Percentiles rank a stretch among this genome's conserved stretches.
These are phyloP conservation scores for Brachyhypopomus gauderio DNA, from an alignment of 2,113 vertebrate genomes.

Conservation along the genomic window DNA sequence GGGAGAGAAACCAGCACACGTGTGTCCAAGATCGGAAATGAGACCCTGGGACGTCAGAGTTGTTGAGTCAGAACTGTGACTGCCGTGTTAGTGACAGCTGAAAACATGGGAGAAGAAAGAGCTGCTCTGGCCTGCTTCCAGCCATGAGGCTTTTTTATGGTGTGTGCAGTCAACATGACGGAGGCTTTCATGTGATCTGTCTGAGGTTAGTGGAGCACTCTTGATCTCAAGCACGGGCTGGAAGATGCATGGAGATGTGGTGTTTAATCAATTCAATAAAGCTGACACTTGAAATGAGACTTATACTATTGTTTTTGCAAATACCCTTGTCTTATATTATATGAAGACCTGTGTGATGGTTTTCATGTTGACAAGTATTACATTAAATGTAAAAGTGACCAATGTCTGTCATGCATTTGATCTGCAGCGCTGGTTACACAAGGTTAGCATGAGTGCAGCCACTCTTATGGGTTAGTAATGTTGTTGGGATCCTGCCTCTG, in stretches of 20 bases:
- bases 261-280: not conserved
- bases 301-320: constrained; percentile 17
- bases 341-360: not conserved
- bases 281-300: not conserved
- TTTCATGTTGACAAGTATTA: constrained; percentile 19
- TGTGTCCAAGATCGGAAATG: constrained; percentile 37
- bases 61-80: constrained; percentile 24
- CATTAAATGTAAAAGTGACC: not conserved
- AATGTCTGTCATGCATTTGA: constrained; percentile 17
- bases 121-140: not conserved
- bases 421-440: not conserved
- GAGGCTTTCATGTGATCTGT: constrained; percentile 44
- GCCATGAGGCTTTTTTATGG: constrained; percentile 30
- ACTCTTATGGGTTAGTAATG: not conserved
- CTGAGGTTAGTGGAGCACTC: constrained; percentile 6
- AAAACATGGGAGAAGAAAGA: constrained; percentile 21
- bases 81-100: constrained; percentile 22
- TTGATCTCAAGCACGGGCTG: constrained; percentile 9
- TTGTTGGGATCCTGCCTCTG: not conserved
- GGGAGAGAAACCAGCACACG: not conserved
- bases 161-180: constrained; percentile 49
- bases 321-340: not conserved
- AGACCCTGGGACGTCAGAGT: constrained; percentile 27
- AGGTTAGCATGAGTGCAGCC: not conserved
- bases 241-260: constrained; percentile 27